Conservation (phyloP, 2,888 invertebrate species). For the Sialis lutaria region DNA sequence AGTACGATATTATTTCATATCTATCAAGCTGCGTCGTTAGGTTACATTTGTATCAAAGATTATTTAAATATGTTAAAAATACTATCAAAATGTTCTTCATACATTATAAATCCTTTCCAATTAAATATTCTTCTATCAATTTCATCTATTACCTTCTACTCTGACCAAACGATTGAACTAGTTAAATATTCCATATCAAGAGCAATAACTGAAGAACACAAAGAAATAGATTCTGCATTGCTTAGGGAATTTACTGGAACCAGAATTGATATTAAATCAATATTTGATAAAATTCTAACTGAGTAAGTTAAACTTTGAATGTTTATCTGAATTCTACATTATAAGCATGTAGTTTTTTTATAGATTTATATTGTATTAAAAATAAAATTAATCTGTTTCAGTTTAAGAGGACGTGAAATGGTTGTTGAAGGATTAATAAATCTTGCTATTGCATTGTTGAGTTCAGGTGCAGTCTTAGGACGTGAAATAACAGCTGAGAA, state of each 20-base stretch:
- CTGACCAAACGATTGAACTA: slow-evolving; percentile 27
- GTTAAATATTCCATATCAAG: slow-evolving; percentile 19
- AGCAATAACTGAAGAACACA: slow-evolving; percentile 19
- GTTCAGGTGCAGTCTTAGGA: slow-evolving; percentile 18
- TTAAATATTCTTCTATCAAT: slow-evolving; percentile 38
- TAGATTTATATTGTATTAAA: background rate
- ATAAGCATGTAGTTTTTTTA: background rate
- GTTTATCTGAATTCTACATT: no score
- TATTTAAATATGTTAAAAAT: slow-evolving; percentile 29
- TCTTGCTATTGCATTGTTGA: slow-evolving; percentile 24
- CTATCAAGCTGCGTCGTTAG: slow-evolving; percentile 24
- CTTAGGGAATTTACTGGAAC: slow-evolving; percentile 27
- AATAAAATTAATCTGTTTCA: slow-evolving; percentile 12
- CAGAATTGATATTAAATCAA: slow-evolving; percentile 21
- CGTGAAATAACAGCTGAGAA: slow-evolving; percentile 19
- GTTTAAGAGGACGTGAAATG: slow-evolving; percentile 28
- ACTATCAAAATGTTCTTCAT: slow-evolving; percentile 34
- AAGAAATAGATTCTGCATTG: slow-evolving; percentile 30
- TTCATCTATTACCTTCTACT: slow-evolving; percentile 26
- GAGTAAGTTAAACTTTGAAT: slow-evolving; percentile 17
- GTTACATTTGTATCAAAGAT: slow-evolving; percentile 27
- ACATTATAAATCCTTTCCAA: slow-evolving; percentile 42
- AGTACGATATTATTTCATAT: slow-evolving; percentile 43
- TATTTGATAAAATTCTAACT: slow-evolving; percentile 28
- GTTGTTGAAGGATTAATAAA: slow-evolving; percentile 26